Conservation (phyloP, 2,797 vertebrate genomes). For the Brotula barbata region DNA sequence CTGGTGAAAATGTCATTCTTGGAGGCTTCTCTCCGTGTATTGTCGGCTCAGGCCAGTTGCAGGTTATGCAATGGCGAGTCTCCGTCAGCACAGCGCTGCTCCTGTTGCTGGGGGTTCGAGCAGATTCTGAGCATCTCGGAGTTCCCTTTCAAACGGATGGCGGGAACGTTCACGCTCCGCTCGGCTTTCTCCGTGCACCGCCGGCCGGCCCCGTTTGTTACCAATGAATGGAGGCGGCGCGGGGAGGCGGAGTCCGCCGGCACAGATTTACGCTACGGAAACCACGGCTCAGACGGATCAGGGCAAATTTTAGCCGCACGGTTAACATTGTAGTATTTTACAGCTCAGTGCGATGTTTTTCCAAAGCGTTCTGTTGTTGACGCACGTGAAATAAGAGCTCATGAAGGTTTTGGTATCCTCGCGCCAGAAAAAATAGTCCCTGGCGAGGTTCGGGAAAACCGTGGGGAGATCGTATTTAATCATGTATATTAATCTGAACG, state of each 20-base stretch:
- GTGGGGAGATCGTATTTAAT: conserved; percentile 8
- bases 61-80: conserved; percentile 82
- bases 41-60: conserved; percentile 60
- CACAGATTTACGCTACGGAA: too few species aligned
- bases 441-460: background rate
- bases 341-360: background rate
- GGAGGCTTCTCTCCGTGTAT: conserved; percentile 35
- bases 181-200: conserved; percentile 47
- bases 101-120: conserved; percentile 77
- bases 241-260: conserved; percentile 72
- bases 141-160: conserved; percentile 76
- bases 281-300: too few species aligned
- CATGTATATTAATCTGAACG: conserved; percentile 14
- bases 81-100: conserved; percentile 74
- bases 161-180: conserved; percentile 68
- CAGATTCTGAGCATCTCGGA: conserved; percentile 74
- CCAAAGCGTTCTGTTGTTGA: background rate
- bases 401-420: accelerated
- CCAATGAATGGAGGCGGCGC: conserved; percentile 69
- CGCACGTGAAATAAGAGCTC: background rate
- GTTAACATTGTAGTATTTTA: background rate
- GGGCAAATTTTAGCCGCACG: conserved; percentile 21
- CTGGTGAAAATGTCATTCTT: conserved; percentile 19
- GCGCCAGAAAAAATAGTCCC: background rate
- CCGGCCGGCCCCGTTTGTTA: conserved; percentile 67